A percentile compares a stretch with the other conserved stretches of the same genome.
Conservation (phyloP, 2,113 vertebrate species). For the Odocoileus virginianus region DNA sequence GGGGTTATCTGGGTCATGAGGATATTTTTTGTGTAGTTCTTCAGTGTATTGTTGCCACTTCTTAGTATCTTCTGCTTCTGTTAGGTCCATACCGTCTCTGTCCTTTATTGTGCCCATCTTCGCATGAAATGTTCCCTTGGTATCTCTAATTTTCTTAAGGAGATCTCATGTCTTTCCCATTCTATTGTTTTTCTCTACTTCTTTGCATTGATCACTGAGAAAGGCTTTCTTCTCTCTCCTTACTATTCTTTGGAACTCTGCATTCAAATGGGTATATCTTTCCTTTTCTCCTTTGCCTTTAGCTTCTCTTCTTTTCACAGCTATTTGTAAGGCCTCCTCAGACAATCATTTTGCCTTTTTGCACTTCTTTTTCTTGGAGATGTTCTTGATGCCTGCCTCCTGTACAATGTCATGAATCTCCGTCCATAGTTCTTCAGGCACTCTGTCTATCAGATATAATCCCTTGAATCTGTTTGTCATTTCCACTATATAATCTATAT, state of each 20-base stretch:
- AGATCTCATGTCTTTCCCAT: background rate
- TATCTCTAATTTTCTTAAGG: background rate
- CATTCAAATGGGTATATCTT: background rate
- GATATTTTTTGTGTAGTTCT: background rate
- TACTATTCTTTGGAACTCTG: background rate
- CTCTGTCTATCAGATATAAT: background rate
- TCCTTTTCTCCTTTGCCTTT: background rate
- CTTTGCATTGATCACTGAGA: background rate
- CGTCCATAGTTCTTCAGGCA: accelerated
- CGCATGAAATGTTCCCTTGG: background rate
- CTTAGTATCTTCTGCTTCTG: background rate
- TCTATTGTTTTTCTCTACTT: background rate
- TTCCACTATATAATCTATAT: background rate
- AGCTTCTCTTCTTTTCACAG: background rate
- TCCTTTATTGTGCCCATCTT: background rate
- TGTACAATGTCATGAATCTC: background rate
- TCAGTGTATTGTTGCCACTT: background rate
- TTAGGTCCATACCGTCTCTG: background rate
- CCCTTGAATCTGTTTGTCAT: background rate
- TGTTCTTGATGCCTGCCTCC: background rate
- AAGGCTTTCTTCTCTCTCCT: background rate
- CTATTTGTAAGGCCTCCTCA: background rate
- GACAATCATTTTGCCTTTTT: background rate
- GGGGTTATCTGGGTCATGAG: background rate
- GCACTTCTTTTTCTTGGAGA: background rate